Evolutionary conservation across 2,888 invertebrate genomes (phyloP).

Genomic region (Drosophila basisetae): DNA sequence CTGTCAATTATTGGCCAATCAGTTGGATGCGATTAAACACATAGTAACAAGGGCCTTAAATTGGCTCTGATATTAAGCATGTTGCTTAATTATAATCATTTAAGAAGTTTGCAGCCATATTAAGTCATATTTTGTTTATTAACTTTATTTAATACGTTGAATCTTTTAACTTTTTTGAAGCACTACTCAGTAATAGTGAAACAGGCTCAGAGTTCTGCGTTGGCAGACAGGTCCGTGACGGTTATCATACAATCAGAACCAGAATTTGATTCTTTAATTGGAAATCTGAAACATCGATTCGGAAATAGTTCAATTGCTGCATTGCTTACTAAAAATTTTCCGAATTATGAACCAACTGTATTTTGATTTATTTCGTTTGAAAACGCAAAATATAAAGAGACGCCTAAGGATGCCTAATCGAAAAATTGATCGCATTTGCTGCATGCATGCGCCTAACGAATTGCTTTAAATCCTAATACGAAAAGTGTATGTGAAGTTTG

Average conservation of each 20-base stretch:
- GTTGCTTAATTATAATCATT: slow-evolving; percentile 23
- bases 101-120: not conserved
- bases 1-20: slow-evolving; percentile 78
- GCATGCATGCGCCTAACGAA: slow-evolving; percentile 57
- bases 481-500: slow-evolving; percentile 73
- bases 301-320: too few relatives aligned
- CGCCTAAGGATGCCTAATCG: slow-evolving; percentile 10
- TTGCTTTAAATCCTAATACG: slow-evolving; percentile 67
- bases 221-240: not conserved
- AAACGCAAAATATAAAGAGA: slow-evolving; percentile 6
- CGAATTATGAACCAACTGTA: not conserved
- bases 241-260: not conserved
- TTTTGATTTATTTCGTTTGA: slow-evolving; percentile 34
- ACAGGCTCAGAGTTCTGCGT: not conserved
- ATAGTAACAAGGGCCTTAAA: slow-evolving; percentile 42
- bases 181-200: not conserved
- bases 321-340: not conserved
- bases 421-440: slow-evolving; percentile 16
- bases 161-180: not conserved
- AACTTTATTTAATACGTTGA: not conserved
- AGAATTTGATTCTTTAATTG: not conserved
- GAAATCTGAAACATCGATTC: not conserved
- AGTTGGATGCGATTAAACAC: slow-evolving; percentile 63
- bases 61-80: slow-evolving; percentile 26
- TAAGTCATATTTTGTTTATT: not conserved